phyloP scores from a whole-genome alignment of 2,113 vertebrate genomes.

The Saguinus imperator region DNA sequence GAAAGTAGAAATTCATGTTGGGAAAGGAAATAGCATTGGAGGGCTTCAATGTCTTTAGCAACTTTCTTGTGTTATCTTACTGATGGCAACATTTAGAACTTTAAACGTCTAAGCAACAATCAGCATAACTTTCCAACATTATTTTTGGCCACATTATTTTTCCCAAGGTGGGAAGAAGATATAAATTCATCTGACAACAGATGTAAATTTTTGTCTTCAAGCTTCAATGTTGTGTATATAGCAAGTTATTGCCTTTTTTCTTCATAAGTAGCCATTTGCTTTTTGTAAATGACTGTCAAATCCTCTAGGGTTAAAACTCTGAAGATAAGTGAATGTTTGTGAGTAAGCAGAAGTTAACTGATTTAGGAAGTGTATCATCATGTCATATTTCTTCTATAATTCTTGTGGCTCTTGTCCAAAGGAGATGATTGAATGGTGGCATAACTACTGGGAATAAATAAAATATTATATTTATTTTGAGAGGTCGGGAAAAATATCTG shows the following conservation, averaged over 20 bases:
- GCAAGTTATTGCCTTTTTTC: neutral
- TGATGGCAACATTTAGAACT: slow-evolving; percentile 37
- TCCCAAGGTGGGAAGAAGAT: slow-evolving; percentile 33
- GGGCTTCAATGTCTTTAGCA: neutral
- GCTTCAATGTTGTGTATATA: neutral
- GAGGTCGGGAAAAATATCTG: slow-evolving; percentile 9
- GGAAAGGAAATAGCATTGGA: neutral
- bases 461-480: slow-evolving; percentile 25
- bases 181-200: neutral
- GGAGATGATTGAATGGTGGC: neutral
- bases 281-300: neutral
- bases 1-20: slow-evolving; percentile 26
- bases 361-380: neutral
- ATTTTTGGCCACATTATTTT: neutral
- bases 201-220: slow-evolving; percentile 15
- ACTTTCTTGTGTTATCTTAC: slow-evolving; percentile 35
- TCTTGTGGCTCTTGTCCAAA: neutral
- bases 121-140: neutral
- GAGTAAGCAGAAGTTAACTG: neutral
- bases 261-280: neutral
- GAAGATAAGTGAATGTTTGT: slow-evolving; percentile 27
- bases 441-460: slow-evolving; percentile 44
- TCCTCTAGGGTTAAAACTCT: neutral
- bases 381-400: neutral
- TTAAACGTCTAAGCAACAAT: slow-evolving; percentile 10